Percentiles rank a stretch among this genome's conserved stretches.
Evolutionary conservation across 2,797 vertebrate species (phyloP).

Genomic region (Selene dorsalis): DNA sequence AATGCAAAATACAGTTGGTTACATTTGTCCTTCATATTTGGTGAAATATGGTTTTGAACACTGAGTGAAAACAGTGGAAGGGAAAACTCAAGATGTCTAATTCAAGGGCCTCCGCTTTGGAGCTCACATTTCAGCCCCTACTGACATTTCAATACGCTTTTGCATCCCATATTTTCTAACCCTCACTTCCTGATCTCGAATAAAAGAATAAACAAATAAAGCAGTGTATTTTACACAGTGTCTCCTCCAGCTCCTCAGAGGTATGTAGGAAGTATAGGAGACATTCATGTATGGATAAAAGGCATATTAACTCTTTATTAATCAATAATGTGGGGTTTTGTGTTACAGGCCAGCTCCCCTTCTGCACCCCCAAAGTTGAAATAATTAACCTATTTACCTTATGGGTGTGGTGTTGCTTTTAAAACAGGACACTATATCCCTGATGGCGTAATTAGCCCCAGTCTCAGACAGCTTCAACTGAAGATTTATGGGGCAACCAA

Average conservation of each 20-base stretch:
- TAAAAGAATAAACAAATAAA: neutral
- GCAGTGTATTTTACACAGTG: neutral
- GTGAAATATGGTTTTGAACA: neutral
- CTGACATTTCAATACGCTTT: neutral
- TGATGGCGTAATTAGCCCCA: slow-evolving; percentile 26
- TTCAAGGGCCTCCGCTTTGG: neutral
- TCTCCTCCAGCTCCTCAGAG: neutral
- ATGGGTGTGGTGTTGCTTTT: slow-evolving; percentile 55
- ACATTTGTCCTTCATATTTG: neutral
- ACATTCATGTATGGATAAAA: neutral
- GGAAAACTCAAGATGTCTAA: neutral
- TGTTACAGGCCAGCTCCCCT: neutral
- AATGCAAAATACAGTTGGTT: neutral
- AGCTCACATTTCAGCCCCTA: neutral
- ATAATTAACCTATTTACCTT: slow-evolving; percentile 32
- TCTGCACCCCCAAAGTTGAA: slow-evolving; percentile 16
- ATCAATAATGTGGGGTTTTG: slow-evolving; percentile 14
- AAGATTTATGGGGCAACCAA: slow-evolving; percentile 34
- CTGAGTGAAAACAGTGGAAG: neutral
- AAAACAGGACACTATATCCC: slow-evolving; percentile 16
- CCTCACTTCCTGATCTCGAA: neutral
- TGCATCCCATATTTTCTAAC: neutral
- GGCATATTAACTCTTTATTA: neutral
- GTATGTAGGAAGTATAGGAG: neutral
- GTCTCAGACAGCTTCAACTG: slow-evolving; percentile 23